Base-by-base conservation (phyloP, 2,797 vertebrate species). In the Varecia variegata region DNA sequence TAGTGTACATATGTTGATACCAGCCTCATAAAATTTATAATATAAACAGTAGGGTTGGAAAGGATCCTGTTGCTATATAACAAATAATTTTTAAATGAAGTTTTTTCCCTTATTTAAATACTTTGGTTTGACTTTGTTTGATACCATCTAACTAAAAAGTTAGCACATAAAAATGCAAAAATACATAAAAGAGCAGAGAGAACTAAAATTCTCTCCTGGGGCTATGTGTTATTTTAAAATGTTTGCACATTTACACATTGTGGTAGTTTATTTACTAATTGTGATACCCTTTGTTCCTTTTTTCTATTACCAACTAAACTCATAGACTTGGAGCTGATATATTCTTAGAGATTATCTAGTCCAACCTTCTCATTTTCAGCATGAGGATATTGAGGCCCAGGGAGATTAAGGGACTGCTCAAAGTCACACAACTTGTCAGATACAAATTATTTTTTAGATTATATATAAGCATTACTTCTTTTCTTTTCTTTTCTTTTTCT, bases 141-240 rank as follows among this genome's bases (percentile, higher is more conserved):
- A 62, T 70, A 87, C 27, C 58, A 86, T 35, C 47, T 58, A 82
- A 62, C 25, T 62, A 81, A 73, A 80, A 90, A 30, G 17, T 52
- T 43, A 40, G 56, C 58, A 80, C 71, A 84, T 35, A 95, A 85
- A 90, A 62, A 83, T 88, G 38, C 47, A 25, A 88, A 81, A 94
- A 79, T 54, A 77, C 35, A 40, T 83, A 35, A 76, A 83, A 71
- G 88, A 58, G 20, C 38, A 96, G 45, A 71, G 62, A 79, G 56
- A 68, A 87, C 65, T 67, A 52, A 54, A 68, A 88, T 83, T 88
- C 32, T 87, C 7, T 38, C 45, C n/a, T 67, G 10, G 87, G 10
- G 32, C 9, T 71, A 6, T 91, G 68, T 11, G 15, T 84, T 68
- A 84, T 89, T 84, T 50, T 68, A 82, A 40, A 65, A 21, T 8